Evolutionary conservation across 2,888 invertebrate genomes (phyloP).

Genomic region (Pinctada fucata): DNA sequence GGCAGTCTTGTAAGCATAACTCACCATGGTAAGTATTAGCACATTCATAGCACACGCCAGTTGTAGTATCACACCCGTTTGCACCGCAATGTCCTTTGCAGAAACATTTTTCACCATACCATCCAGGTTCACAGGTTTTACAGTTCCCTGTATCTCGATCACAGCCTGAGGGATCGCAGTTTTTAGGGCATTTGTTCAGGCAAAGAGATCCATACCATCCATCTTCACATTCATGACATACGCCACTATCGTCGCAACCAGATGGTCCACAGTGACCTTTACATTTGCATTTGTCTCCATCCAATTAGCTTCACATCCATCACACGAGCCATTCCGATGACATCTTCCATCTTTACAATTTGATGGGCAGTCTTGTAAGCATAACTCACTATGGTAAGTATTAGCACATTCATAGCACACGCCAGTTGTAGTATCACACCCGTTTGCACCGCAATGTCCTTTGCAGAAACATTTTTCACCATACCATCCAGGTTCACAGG

Average conservation of each 20-base stretch:
- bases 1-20: conserved; percentile 38
- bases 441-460: conserved; percentile 1
- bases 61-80: conserved; percentile 42
- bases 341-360: conserved; percentile 43
- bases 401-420: conserved; percentile 39
- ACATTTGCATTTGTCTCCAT: neutral
- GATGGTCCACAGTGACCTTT: conserved; percentile 42
- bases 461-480: conserved; percentile 43
- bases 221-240: conserved; percentile 37
- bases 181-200: conserved; percentile 41
- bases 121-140: conserved; percentile 24
- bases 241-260: conserved; percentile 40
- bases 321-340: neutral
- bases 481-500: conserved; percentile 47
- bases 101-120: conserved; percentile 47
- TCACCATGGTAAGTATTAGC: conserved; percentile 30
- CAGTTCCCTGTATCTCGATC: conserved; percentile 43
- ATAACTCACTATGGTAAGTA: conserved; percentile 20
- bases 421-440: conserved; percentile 33
- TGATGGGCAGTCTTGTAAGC: conserved; percentile 36
- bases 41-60: conserved; percentile 42
- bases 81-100: conserved; percentile 15
- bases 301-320: neutral
- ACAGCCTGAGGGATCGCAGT: conserved; percentile 43
- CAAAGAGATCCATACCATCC: conserved; percentile 29